Conservation (phyloP, 1,140 invertebrate species). For the Diprion similis region DNA sequence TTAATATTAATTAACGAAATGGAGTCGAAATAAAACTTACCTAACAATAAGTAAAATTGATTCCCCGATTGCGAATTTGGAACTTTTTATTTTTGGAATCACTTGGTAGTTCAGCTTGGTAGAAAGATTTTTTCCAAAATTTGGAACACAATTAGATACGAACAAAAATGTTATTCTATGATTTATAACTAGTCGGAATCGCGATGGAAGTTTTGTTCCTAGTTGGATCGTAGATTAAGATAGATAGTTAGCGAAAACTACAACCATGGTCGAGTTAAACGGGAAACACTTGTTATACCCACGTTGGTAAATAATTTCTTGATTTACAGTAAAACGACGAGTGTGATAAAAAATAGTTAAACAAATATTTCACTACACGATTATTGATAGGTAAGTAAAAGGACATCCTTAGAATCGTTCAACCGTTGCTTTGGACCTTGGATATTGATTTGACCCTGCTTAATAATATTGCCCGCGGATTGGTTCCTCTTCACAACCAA, state of each 20-base stretch:
- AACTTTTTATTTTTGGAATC: too few species aligned
- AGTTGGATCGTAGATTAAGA: constrained; percentile 53
- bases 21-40: too few species aligned
- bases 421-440: constrained; percentile 56
- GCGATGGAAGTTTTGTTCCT: constrained; percentile 41
- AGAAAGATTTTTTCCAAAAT: too few species aligned
- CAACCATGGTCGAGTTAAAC: constrained; percentile 46
- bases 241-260: constrained; percentile 30
- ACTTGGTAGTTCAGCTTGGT: too few species aligned
- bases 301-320: constrained; percentile 43
- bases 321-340: constrained; percentile 2
- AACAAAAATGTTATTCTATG: too few species aligned
- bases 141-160: too few species aligned
- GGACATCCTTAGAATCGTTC: constrained; percentile 49
- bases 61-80: too few species aligned
- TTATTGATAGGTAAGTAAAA: constrained; percentile 21
- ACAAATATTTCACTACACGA: background rate
- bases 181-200: constrained; percentile 29
- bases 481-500: constrained; percentile 51
- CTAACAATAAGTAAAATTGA: too few species aligned
- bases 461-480: constrained; percentile 53
- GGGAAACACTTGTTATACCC: constrained; percentile 39
- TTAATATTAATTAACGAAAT: too few species aligned
- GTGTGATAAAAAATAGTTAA: background rate
- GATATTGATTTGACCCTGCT: constrained; percentile 53